phyloP scores from a whole-genome alignment of 2,113 vertebrate species.

The Scatophagus argus region DNA sequence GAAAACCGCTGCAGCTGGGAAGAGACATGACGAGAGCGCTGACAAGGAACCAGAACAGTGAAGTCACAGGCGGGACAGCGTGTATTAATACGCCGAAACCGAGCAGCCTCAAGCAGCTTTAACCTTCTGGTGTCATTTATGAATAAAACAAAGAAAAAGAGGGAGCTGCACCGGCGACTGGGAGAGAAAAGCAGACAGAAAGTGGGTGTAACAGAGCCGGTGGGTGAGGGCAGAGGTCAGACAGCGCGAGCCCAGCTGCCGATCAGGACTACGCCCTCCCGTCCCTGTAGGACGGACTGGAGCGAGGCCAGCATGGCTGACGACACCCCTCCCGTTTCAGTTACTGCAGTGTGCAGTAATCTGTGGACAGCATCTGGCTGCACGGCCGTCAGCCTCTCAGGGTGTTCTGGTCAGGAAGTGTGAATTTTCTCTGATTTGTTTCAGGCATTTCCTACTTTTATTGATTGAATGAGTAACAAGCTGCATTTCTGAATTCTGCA shows the following conservation, averaged over 20 bases:
- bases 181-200: not conserved
- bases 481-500: too few species aligned
- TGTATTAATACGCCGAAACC: too few species aligned
- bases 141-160: too few species aligned
- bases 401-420: too few species aligned
- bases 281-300: slow-evolving; percentile 16
- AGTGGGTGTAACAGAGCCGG: slow-evolving; percentile 27
- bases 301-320: slow-evolving; percentile 31
- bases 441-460: too few species aligned
- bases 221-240: slow-evolving; percentile 55
- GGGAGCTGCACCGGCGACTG: not conserved
- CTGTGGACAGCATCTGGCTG: slow-evolving; percentile 13
- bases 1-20: too few species aligned
- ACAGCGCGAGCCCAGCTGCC: slow-evolving; percentile 63
- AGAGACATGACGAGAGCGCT: too few species aligned
- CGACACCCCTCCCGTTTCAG: slow-evolving; percentile 21
- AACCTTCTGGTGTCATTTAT: not conserved
- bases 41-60: too few species aligned
- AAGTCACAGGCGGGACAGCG: too few species aligned
- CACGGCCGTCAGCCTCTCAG: not conserved
- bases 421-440: too few species aligned
- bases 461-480: too few species aligned
- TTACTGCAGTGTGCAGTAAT: not conserved
- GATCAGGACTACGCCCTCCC: slow-evolving; percentile 47
- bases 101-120: not conserved